phyloP scores from a whole-genome alignment of 2,113 vertebrate genomes.

The Apteryx mantelli region DNA sequence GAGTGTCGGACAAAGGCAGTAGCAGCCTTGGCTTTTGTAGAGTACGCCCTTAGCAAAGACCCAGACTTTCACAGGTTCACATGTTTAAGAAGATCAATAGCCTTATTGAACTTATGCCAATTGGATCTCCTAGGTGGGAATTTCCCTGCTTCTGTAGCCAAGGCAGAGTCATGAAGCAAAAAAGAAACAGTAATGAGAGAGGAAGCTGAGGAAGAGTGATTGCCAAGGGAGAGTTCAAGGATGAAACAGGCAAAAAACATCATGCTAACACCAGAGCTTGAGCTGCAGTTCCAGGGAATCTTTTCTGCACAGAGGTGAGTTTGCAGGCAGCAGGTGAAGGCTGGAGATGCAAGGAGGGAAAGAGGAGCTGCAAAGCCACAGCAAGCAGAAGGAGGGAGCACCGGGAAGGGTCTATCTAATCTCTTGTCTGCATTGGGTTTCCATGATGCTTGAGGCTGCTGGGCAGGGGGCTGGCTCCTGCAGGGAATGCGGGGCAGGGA shows the following conservation, averaged over 20 bases:
- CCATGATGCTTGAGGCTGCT: not conserved
- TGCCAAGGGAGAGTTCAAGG: not conserved
- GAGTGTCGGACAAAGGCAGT: not conserved
- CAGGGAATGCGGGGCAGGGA: not conserved
- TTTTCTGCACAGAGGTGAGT: not conserved
- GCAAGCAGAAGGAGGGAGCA: not conserved
- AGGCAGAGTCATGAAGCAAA: not conserved
- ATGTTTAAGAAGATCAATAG: not conserved
- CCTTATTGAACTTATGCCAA: not conserved
- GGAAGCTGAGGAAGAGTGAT: not conserved
- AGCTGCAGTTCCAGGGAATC: not conserved
- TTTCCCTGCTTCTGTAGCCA: not conserved
- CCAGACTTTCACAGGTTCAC: not conserved
- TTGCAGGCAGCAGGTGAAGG: not conserved
- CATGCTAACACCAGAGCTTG: not conserved
- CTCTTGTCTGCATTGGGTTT: not conserved
- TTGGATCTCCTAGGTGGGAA: not conserved
- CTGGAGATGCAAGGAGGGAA: not conserved
- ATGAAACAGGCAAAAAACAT: fast-evolving
- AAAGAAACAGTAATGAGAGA: not conserved
- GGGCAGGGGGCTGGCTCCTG: not conserved
- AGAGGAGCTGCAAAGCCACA: not conserved
- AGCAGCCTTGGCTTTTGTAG: not conserved
- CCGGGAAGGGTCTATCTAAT: not conserved
- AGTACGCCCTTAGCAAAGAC: not conserved